Evolutionary conservation across 1,140 invertebrate species (phyloP), one percentile per base, ranked within the genome.

Genomic region (Drosophila melanica): DNA sequence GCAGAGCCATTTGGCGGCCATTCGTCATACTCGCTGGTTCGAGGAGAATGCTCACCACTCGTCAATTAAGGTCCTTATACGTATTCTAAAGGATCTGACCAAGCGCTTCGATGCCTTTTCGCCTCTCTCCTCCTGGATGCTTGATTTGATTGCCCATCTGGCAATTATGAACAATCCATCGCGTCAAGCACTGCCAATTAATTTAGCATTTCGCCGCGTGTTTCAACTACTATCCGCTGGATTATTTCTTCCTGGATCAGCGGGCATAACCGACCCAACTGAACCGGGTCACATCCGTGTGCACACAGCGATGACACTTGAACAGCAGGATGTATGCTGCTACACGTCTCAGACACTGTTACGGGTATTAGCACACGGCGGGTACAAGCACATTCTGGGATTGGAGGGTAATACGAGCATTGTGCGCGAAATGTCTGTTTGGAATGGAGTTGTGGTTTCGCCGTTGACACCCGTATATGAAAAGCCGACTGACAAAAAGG

Each of bases 11-110:
- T 93, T 99, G 75, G 97, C 97, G 2, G 98, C 98, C 1, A 98
- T 99, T 47, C 93, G 98, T 63, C 98, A 99, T 92, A 97, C 97
- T 37, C 95, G 98, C 4, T 99, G 98, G 98, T 99, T 99, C 92
- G 98, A 99, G 92, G 98, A 99, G 93, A 99, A 99, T 92, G 98
- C 98, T 6, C 98, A 98, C 92, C 98, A 99, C 92, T 98, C 98
- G 4, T 98, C 97, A 33, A 98, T 99, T 53, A 99, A 99, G 94
- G 94, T 94, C 11, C 92, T 99, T 0, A 98, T 99, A 75, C 94
- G 98, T 11, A 93, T 99, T 16, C 92, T 99, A 1, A 95, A 97
- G 78, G 98, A 99, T 93, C 93, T 99, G 71, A 95, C 96, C 78
- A 95, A 94, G 47, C 94, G 98, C 58, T 99, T 98, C 93, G 95